Evolutionary conservation across 2,113 vertebrate genomes (phyloP).

Genomic region (Vulpes vulpes): DNA sequence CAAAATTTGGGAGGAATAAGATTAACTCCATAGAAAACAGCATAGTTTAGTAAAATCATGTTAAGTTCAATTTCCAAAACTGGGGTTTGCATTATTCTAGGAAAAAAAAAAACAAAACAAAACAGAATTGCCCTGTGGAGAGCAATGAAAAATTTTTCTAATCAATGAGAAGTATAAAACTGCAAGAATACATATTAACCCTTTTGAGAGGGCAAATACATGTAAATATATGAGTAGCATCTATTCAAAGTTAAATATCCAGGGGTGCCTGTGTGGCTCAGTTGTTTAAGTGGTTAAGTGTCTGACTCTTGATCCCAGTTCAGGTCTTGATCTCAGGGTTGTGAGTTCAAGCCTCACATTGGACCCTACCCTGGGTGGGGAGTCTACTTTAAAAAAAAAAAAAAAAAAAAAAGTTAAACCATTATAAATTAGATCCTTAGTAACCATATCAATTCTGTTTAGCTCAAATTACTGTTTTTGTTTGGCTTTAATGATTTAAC

Average conservation of each 20-base stretch:
- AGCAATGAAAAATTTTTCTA: not conserved
- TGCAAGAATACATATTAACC: not conserved
- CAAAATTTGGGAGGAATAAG: not conserved
- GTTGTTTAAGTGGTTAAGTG: not conserved
- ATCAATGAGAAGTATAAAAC: not conserved
- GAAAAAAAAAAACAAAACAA: not conserved
- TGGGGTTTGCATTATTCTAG: not conserved
- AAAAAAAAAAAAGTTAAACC: not conserved
- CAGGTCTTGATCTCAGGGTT: too few relatives aligned
- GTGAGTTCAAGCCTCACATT: too few relatives aligned
- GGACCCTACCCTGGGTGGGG: too few relatives aligned
- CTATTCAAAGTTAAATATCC: conserved; percentile 1
- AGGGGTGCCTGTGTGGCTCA: not conserved
- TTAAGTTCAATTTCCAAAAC: not conserved
- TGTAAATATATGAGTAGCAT: not conserved
- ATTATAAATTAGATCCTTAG: conserved; percentile 16
- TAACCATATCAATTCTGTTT: not conserved
- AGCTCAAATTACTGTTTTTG: conserved; percentile 15
- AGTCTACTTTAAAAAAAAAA: too few relatives aligned
- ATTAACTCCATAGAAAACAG: conserved; percentile 3
- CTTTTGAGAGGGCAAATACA: not conserved
- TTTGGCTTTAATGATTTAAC: not conserved
- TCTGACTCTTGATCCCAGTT: not conserved
- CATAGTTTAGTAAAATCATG: not conserved
- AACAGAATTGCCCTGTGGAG: not conserved